Evolutionary conservation across 2,113 vertebrate genomes (phyloP), one percentile per base, ranked within the genome.

Genomic region (Colistium nudipinnis): DNA sequence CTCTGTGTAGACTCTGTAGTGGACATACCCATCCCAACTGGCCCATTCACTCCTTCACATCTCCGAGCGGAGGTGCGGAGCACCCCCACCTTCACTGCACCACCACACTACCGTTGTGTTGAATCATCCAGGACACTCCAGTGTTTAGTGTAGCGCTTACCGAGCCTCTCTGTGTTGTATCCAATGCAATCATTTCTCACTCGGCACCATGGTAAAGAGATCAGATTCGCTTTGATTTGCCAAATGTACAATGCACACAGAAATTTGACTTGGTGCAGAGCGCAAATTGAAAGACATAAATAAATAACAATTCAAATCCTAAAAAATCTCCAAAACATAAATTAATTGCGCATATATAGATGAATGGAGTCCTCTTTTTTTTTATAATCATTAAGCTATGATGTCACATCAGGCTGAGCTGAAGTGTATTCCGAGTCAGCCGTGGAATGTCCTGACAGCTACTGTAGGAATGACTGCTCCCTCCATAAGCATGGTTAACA

Each of bases 121-220:
- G 64, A 81, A 64, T 52, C 62, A 48, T 36, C 19, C 54, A 22
- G 35, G 65, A 74, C 25, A 0, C 36, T 60, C 31, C 41, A 31
- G 31, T 52, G 19, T 72, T 68, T 35, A 27, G 66, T 22, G 44
- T 70, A 17, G 55, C 36, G 30, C 36, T 67, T 41, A 49, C 28
- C n/a, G n/a, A 66, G n/a, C 25, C 53, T 43, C 27, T 70, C 57
- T 54, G 33, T 65, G n/a, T n/a, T n/a, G n/a, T 52, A 59, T 28
- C 60, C 53, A 45, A 22, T 72, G 48, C 67, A 56, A 77, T 77
- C 64, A 62, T 71, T 70, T 47, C 72, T 76, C 49, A 24, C 54
- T 64, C 69, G 78, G 80, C 80, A 81, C 67, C 55, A 59, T 22
- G 33, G 39, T 38, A 65, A 70, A 43, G 28, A 74, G 43, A n/a